Base-by-base conservation (phyloP, 1,140 invertebrate species). In the Leguminivora glycinivorella region DNA sequence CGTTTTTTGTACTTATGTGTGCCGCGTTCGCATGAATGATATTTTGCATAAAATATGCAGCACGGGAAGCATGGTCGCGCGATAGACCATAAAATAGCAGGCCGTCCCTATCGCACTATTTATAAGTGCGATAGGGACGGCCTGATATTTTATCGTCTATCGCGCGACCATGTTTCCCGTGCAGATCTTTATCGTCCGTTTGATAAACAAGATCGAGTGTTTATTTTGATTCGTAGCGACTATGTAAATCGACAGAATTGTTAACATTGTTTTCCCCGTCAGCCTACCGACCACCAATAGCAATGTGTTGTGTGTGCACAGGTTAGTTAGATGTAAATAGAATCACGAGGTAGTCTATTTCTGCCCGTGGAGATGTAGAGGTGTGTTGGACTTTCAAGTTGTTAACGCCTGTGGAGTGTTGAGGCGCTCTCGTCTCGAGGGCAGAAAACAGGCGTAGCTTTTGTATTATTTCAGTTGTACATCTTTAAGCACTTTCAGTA, bases 341-440 rank as follows among this genome's bases (percentile, higher is more conserved):
- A 63, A 63, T 63, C 58, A 29, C 82, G 83, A 87, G 83, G 84
- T 80, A 79, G 73, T 81, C 83, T 88, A 88, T 88, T 88, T 88
- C 80, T 26, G 80, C 70, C 56, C 73, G 56, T 47, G 71, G 72
- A 76, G 72, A 68, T 47, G 71, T 71, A 76, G 72, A 68, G 73
- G 67, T 70, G 56, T 26, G 58, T 29, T 29, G 26, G 58, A 63
- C 58, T 63, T 63, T 63, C 29, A 63, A 63, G 58, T 63, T 63
- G 29, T 29, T 63, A 52, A 52, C 47, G 47, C 47, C 47, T 52
- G 17, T 52, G 47, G 22, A 52, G 47, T 52, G 47, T 52, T 52
- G 7, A 22, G 47, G 19, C 47, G 47, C 47, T 22, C 47, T 7
- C 1, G 19, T n/a, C 47, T 19, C 47, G 47, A 52, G 47, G 47